Base-by-base conservation (phyloP, 2,113 vertebrate genomes). In the Toxostoma redivivum region DNA sequence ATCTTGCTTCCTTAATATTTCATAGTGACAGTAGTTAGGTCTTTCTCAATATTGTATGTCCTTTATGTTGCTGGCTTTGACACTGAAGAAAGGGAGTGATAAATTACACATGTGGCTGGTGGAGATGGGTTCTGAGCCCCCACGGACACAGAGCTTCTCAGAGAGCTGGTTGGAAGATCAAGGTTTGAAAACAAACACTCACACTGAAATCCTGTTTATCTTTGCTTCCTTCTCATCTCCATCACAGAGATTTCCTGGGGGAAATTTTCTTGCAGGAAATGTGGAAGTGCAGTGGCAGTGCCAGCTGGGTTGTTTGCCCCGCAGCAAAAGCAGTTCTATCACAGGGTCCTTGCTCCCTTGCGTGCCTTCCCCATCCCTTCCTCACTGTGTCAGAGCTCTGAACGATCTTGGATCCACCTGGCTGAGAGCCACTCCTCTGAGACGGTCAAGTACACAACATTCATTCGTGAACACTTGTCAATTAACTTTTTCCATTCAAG, bases 401-500 rank as follows among this genome's bases (percentile, higher is more conserved):
- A 65, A 72, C 3, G 11, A 50, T 38, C 58, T 44, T 1, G 4
- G n/a, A 50, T 57, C 38, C 11, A 3, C 58, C 33, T 50, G 50
- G 56, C 12, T 83, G 70, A 85, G 61, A 69, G 37, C 58, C 47
- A 24, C 54, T 80, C 62, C 38, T 58, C 50, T 61, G 62, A 90
- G 71, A 60, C 0, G 3, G 45, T 79, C 82, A 58, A 71, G 33
- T 42, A 56, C 47, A 50, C 72, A 83, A 23, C 60, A 37, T 71
- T 71, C 56, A 38, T 48, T 47, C 2, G 1, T 53, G 84, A 91
- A 27, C 20, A 30, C 31, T 79, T 79, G 48, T 86, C 88, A 85
- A 72, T 94, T 93, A 87, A 64, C 81, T 64, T 67, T 86, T 64
- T 64, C 60, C 73, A 64, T 87, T 90, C 70, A 79, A 85, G 62